Evolutionary conservation across 1,140 invertebrate species (phyloP).

Genomic region (Zaprionus ghesquierei): DNA sequence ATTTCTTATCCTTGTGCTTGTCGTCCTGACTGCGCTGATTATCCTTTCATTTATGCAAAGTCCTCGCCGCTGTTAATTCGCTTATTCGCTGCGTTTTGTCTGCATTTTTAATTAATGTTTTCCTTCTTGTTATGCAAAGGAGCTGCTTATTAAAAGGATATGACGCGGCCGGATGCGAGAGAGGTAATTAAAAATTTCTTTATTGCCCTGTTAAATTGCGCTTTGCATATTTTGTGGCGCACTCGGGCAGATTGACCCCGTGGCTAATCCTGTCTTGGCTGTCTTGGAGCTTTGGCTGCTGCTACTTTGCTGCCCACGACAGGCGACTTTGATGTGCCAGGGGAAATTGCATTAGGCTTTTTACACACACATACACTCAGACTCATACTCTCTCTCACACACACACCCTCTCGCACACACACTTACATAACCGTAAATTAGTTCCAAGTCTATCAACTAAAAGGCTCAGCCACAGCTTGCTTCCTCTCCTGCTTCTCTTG

Average conservation of each 20-base stretch:
- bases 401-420: neutral
- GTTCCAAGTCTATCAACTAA: constrained; percentile 51
- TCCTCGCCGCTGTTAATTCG: constrained; percentile 72
- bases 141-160: constrained; percentile 73
- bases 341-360: constrained; percentile 50
- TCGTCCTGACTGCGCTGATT: constrained; percentile 55
- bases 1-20: too few species aligned
- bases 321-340: constrained; percentile 38
- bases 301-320: neutral
- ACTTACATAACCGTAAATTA: constrained; percentile 48
- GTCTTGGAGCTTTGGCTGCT: neutral
- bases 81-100: constrained; percentile 67
- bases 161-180: constrained; percentile 52
- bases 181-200: constrained; percentile 73
- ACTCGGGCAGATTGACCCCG: neutral
- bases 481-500: neutral
- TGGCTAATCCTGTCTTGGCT: neutral
- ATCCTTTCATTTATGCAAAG: constrained; percentile 81
- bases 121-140: constrained; percentile 72
- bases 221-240: constrained; percentile 71
- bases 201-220: constrained; percentile 60
- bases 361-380: neutral
- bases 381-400: too few species aligned
- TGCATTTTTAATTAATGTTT: constrained; percentile 77
- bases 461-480: constrained; percentile 22